phyloP scores from a whole-genome alignment of 2,797 vertebrate species.

The Acanthurus leucopareius region DNA sequence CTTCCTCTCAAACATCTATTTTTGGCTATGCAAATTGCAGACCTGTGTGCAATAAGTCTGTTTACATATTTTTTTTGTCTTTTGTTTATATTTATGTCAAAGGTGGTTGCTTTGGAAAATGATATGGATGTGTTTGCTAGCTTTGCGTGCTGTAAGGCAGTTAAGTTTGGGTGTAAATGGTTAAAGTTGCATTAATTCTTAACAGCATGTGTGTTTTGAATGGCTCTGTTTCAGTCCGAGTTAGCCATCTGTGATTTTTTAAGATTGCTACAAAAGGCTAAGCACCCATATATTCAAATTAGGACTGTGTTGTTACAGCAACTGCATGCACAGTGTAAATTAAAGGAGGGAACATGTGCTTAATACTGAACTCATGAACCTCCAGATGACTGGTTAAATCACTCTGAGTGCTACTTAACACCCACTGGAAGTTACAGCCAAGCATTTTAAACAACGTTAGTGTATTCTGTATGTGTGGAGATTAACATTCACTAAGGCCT shows the following conservation, averaged over 20 bases:
- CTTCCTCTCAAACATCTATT: conserved; percentile 11
- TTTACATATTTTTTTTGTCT: conserved; percentile 19
- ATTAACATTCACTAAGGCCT: conserved; percentile 7
- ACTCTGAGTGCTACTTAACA: conserved; percentile 18
- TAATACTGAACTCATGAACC: conserved; percentile 20
- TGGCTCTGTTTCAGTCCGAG: conserved; percentile 6
- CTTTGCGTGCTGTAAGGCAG: conserved; percentile 22
- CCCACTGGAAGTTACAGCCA: neutral
- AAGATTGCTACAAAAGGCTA: conserved; percentile 32
- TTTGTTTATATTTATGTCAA: conserved; percentile 4
- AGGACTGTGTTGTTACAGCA: conserved; percentile 47
- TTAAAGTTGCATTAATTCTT: conserved; percentile 35
- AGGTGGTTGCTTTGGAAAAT: neutral
- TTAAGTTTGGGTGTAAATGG: conserved; percentile 33
- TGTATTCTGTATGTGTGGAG: conserved; percentile 12
- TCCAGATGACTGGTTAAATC: conserved; percentile 24
- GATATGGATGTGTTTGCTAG: neutral
- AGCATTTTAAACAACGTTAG: neutral
- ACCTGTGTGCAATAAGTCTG: neutral
- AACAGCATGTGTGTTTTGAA: conserved; percentile 20
- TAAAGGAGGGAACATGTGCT: conserved; percentile 35
- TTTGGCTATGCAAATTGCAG: conserved; percentile 9
- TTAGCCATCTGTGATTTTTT: conserved; percentile 50
- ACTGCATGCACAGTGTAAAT: conserved; percentile 55
- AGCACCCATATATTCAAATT: conserved; percentile 33